Percentiles rank a stretch among this genome's conserved stretches.
Conservation (phyloP, 2,888 invertebrate species). For the Eudemis profundana region DNA sequence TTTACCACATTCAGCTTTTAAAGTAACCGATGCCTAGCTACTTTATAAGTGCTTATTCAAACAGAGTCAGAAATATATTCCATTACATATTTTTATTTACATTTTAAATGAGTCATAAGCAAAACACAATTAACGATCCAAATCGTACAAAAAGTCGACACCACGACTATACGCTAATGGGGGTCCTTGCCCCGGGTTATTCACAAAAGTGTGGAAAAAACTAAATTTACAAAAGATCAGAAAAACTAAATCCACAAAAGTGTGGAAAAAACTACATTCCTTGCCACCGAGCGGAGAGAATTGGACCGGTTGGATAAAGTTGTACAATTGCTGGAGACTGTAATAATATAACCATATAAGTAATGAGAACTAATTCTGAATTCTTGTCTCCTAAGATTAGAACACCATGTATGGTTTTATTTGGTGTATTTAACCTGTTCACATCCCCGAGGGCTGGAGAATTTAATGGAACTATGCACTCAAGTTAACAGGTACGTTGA, state of each 20-base stretch:
- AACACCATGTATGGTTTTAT: no score
- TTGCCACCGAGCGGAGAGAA: constrained; percentile 10
- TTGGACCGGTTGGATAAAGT: constrained; percentile 14
- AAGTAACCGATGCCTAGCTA: not conserved
- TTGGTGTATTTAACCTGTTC: no score
- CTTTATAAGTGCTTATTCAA: not conserved
- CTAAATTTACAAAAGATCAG: constrained; percentile 5
- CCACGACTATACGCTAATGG: constrained; percentile 27
- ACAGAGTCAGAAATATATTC: not conserved
- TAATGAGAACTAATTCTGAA: no score
- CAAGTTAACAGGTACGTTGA: no score
- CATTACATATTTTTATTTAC: not conserved
- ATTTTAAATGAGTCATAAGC: constrained; percentile 23
- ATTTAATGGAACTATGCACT: no score
- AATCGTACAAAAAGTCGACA: constrained; percentile 26
- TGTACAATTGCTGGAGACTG: not conserved
- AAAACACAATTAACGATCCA: constrained; percentile 32
- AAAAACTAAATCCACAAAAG: constrained; percentile 23
- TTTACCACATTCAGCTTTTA: not conserved
- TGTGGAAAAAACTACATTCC: constrained; percentile 26
- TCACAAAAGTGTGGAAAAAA: constrained; percentile 31
- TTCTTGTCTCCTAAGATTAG: no score
- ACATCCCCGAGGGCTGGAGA: no score
- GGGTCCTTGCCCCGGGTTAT: constrained; percentile 32
- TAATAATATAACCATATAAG: no score